Percentiles rank a stretch among this genome's conserved stretches.
Evolutionary conservation across 2,888 invertebrate species (phyloP).

Genomic region (Chorisops tibialis): DNA sequence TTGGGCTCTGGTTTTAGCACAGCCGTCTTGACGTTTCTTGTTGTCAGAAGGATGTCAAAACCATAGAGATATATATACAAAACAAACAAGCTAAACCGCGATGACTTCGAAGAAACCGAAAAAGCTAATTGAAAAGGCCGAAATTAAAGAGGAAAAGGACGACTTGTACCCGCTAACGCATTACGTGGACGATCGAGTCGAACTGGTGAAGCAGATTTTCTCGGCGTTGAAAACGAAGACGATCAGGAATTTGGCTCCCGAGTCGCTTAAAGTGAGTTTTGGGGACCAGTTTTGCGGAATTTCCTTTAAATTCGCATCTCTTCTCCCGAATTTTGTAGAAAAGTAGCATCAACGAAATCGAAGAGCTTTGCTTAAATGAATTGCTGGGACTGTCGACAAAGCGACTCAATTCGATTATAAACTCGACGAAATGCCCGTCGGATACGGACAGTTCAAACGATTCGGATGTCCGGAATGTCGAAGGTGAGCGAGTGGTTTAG

Average conservation of each 20-base stretch:
- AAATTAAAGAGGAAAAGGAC: conserved; percentile 49
- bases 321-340: conserved; percentile 38
- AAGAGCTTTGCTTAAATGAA: conserved; percentile 61
- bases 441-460: conserved; percentile 51
- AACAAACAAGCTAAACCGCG: too few species aligned
- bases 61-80: too few species aligned
- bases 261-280: conserved; percentile 48
- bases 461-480: conserved; percentile 47
- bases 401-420: conserved; percentile 57
- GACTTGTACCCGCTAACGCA: conserved; percentile 57
- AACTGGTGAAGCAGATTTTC: conserved; percentile 60
- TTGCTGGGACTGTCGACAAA: conserved; percentile 62
- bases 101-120: conserved; percentile 4
- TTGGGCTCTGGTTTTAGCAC: too few species aligned
- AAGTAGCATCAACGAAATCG: conserved; percentile 53
- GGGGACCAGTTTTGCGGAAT: background rate
- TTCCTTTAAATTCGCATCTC: background rate
- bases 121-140: conserved; percentile 25
- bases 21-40: too few species aligned
- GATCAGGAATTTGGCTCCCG: conserved; percentile 57
- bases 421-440: conserved; percentile 47
- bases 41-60: too few species aligned
- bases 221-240: conserved; percentile 58
- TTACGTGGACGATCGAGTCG: conserved; percentile 60
- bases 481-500: conserved; percentile 38